Evolutionary conservation across 2,797 vertebrate species (phyloP).

Genomic region (Microtus agrestis): DNA sequence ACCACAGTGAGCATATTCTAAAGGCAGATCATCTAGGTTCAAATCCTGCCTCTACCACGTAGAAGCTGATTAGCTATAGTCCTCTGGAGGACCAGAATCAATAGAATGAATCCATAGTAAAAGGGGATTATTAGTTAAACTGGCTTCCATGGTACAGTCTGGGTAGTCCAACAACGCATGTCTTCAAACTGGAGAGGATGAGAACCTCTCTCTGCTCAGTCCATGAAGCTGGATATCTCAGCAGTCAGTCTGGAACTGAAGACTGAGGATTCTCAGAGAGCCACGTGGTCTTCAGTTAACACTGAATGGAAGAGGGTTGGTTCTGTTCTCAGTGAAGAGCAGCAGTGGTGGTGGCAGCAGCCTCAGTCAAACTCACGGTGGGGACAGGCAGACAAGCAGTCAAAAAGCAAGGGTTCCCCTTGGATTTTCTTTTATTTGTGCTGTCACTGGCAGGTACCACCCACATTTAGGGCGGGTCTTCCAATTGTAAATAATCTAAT

Average conservation of each 20-base stretch:
- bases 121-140: not conserved
- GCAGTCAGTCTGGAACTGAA: not conserved
- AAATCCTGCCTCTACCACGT: not conserved
- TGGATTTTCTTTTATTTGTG: not conserved
- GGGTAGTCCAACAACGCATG: not conserved
- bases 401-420: not conserved
- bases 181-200: not conserved
- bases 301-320: not conserved
- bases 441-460: not conserved
- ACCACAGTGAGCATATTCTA: not conserved
- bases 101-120: not conserved
- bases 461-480: not conserved
- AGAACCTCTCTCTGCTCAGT: not conserved
- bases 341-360: not conserved
- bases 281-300: not conserved
- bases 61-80: not conserved
- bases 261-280: not conserved
- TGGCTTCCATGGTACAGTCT: not conserved
- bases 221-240: too few species aligned
- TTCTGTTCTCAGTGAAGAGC: not conserved
- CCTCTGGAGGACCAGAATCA: not conserved
- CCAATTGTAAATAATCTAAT: not conserved
- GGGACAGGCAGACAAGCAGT: not conserved
- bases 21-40: not conserved
- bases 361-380: not conserved